Base-by-base conservation (phyloP, 64 coral and sea anemone genomes). In the Cladopsammia gracilis region DNA sequence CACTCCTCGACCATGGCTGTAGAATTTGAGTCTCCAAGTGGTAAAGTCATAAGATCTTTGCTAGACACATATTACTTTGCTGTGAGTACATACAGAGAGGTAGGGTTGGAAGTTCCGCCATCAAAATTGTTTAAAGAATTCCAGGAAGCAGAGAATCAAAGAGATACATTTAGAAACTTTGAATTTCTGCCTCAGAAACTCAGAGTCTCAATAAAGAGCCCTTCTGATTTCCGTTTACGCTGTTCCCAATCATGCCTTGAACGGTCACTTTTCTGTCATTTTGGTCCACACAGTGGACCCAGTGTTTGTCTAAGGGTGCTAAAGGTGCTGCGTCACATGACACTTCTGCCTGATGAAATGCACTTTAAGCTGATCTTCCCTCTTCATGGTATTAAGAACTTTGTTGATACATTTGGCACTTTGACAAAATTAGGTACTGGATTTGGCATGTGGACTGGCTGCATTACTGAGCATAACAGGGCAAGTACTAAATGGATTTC, bases 161-260 rank as follows among this genome's bases (percentile, higher is more conserved):
- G 12, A 56, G 34, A 34, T 34, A 34, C 34, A 34, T 34, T 34
- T 34, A 34, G 34, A 34, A 34, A 34, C 34, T 34, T 34, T 34
- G 34, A 34, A 34, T 34, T 34, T 34, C 34, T 34, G 34, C 34
- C 34, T 34, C 34, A 34, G 34, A 34, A 34, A 34, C 34, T 34
- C 34, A 34, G 34, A 25, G 1, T 86, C 5, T 47, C 82, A 49
- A 15, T 25, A 62, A 71, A 24, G 43, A 14, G 10, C 2, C 6
- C 7, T 13, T 8, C 8, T 76, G 19, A 24, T 53, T 52, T 4
- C 19, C 48, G 16, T 76, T 15, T 76, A 23, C 47, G 73, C n/a
- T 6, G 4, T 20, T 88, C 86, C 13, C 86, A 88, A 15, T 88
- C 86, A 18, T 88, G 86, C 18, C 86, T 88, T 58, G 86, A 88